These are phyloP conservation scores for Drosophila bipectinata DNA, from an alignment of 1,140 invertebrate species.

Conservation along the genomic window DNA sequence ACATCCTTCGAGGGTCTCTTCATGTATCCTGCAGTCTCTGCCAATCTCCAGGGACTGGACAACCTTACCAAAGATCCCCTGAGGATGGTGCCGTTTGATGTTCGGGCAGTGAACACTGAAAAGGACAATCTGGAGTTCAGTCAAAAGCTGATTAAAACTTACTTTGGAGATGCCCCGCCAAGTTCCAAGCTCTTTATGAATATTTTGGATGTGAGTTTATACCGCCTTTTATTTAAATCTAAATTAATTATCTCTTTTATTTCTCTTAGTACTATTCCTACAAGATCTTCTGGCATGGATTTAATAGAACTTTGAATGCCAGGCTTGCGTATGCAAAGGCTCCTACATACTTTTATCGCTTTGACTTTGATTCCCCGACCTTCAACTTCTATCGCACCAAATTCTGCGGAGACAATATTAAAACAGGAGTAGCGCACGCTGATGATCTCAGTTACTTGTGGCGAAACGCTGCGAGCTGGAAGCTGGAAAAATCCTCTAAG, in stretches of 20 bases:
- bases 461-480: constrained; percentile 81
- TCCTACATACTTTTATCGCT: constrained; percentile 84
- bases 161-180: constrained; percentile 62
- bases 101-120: constrained; percentile 32
- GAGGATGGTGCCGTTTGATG: constrained; percentile 50
- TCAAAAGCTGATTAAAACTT: constrained; percentile 40
- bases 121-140: constrained; percentile 41
- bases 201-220: constrained; percentile 65
- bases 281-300: constrained; percentile 82
- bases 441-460: constrained; percentile 88
- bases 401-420: constrained; percentile 67
- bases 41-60: constrained; percentile 46
- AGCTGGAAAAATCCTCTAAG: constrained; percentile 66
- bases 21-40: constrained; percentile 66
- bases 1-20: constrained; percentile 78
- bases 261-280: constrained; percentile 73
- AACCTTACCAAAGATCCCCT: constrained; percentile 45
- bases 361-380: constrained; percentile 81
- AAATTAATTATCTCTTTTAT: neutral
- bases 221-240: neutral
- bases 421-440: constrained; percentile 85
- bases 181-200: constrained; percentile 39
- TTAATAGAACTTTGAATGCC: constrained; percentile 75
- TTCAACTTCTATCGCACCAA: constrained; percentile 77
- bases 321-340: constrained; percentile 74